Conservation (phyloP, 2,888 invertebrate genomes). For the Macaria liturata region DNA sequence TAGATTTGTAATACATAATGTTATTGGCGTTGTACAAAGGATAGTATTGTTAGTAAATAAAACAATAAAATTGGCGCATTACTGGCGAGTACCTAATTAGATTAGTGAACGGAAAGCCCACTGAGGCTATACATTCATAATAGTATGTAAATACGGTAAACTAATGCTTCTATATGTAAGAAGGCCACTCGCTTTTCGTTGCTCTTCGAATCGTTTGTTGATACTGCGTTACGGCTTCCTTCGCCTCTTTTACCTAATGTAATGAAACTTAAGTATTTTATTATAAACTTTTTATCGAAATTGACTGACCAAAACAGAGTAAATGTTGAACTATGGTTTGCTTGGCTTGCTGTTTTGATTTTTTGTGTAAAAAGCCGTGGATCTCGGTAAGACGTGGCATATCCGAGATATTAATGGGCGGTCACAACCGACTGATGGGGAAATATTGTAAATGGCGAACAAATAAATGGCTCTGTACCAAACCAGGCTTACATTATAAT, state of each 20-base stretch:
- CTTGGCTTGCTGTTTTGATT: slow-evolving; percentile 58
- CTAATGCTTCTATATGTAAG: slow-evolving; percentile 60
- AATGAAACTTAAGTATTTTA: slow-evolving; percentile 34
- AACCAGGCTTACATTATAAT: too few relatives aligned
- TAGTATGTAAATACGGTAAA: slow-evolving; percentile 65
- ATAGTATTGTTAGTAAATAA: slow-evolving; percentile 76
- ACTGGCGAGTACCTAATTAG: slow-evolving; percentile 84
- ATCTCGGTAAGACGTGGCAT: slow-evolving; percentile 35
- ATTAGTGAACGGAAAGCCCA: slow-evolving; percentile 74
- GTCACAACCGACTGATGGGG: slow-evolving; percentile 36
- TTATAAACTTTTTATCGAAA: slow-evolving; percentile 41
- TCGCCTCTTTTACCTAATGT: slow-evolving; percentile 40
- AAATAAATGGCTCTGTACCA: too few relatives aligned
- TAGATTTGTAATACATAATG: slow-evolving; percentile 68
- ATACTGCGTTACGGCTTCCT: slow-evolving; percentile 44
- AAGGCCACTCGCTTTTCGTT: slow-evolving; percentile 69
- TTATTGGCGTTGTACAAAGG: slow-evolving; percentile 82
- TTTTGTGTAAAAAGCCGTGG: slow-evolving; percentile 42
- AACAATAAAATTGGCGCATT: slow-evolving; percentile 81
- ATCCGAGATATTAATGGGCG: slow-evolving; percentile 37
- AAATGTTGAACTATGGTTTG: slow-evolving; percentile 51
- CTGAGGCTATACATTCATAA: slow-evolving; percentile 70
- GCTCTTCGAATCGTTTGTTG: slow-evolving; percentile 62
- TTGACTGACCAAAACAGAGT: slow-evolving; percentile 54
- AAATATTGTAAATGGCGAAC: not conserved